These are phyloP conservation scores for Sphaerophoria taeniata DNA, from an alignment of 2,888 invertebrate species.

Conservation along the genomic window DNA sequence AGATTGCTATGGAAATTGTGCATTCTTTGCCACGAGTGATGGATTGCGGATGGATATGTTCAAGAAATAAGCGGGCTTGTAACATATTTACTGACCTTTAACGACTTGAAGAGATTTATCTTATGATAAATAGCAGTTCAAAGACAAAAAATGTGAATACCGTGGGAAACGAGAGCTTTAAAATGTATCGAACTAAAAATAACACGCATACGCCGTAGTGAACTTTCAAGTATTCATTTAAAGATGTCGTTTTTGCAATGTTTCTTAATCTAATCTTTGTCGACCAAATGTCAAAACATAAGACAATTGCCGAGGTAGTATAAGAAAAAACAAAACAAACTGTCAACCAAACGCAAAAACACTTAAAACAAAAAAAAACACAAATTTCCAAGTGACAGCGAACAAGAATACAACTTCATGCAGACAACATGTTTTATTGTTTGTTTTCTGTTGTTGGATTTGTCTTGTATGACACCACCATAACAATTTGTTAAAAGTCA, in stretches of 20 bases:
- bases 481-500: slow-evolving; percentile 62
- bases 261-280: too few relatives aligned
- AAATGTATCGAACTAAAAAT: background rate
- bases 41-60: background rate
- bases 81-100: slow-evolving; percentile 58
- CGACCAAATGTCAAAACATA: slow-evolving; percentile 47
- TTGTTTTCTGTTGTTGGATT: background rate
- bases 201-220: slow-evolving; percentile 13
- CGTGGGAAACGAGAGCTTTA: slow-evolving; percentile 3
- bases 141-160: slow-evolving; percentile 17
- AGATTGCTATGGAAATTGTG: slow-evolving; percentile 13
- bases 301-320: slow-evolving; percentile 26
- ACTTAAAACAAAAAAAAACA: background rate
- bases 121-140: slow-evolving; percentile 27
- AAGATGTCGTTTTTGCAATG: background rate
- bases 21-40: slow-evolving; percentile 17
- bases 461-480: slow-evolving; percentile 39
- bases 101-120: slow-evolving; percentile 24
- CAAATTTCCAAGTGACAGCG: slow-evolving; percentile 42
- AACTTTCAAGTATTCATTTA: background rate
- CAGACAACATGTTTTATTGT: slow-evolving; percentile 28
- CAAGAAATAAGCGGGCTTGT: slow-evolving; percentile 20
- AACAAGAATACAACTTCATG: slow-evolving; percentile 60
- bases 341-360: slow-evolving; percentile 20
- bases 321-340: background rate